Evolutionary conservation across 2,888 invertebrate genomes (phyloP), one percentile per base, ranked within the genome.

Genomic region (Nematopogon swammerdamellus): DNA sequence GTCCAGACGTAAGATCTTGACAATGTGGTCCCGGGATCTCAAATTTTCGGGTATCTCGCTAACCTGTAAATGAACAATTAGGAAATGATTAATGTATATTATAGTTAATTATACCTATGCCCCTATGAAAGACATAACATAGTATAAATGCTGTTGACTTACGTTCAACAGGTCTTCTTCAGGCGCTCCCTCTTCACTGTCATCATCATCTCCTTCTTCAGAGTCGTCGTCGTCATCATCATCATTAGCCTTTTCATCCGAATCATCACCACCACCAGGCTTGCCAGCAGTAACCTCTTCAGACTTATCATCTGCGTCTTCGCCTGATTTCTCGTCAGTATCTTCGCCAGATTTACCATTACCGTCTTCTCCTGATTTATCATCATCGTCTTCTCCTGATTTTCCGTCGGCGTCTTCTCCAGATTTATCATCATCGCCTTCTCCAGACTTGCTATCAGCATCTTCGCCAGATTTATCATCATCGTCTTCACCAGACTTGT

Each of bases 21-120:
- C 85, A 52, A 95, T 87, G 63, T 94, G 92, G 49, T 88, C 87
- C 55, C 92, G 85, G 49, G 88, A 85, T 65, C 94, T 84, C 49
- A 91, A 77, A 57, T 91, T 87, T 60, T 87, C 84, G 3, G 92
- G 91, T 57, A 91, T 86, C 63, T 87, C 87, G 57, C 84, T 82
- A 63, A 87, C 88, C 84, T 88, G 72, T 49, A 82, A 74, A n/a
- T n/a, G n/a, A n/a, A n/a, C n/a, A n/a, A n/a, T n/a, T n/a, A n/a
- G n/a, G n/a, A n/a, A 18, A 49, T 47, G 46, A 30, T 14, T 19
- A 19, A 42, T 25, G 29, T 50, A 44, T 20, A 50, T 18, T 36
- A 44, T 30, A 30, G 19, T 30, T 30, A 30, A 11, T 30, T n/a
- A 30, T 30, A 11, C 10, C n/a, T n/a, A n/a, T n/a, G n/a, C n/a